Base-by-base conservation (phyloP, 1,140 invertebrate species). In the Danaus plexippus region DNA sequence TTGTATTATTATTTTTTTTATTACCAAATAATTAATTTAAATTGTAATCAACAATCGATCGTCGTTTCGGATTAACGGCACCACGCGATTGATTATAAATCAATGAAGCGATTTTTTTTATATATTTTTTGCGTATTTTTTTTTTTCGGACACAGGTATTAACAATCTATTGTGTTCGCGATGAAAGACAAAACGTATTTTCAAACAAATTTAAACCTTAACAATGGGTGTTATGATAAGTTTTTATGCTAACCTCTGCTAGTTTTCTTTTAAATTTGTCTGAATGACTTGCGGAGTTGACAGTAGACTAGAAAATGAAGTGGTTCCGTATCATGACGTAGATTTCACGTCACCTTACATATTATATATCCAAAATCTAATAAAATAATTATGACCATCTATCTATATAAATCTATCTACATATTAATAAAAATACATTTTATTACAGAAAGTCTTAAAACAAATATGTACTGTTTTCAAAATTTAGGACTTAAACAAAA, bases 231-330 rank as follows among this genome's bases (percentile, higher is more conserved):
- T 43, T 47, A 58, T 11, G 44, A 43, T 48, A 22, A 42, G 32
- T 22, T 54, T 62, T 42, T 51, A 47, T 50, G 15, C 49, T 12
- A 15, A 4, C 9, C 2, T 32, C 22, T 6, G 6, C 15, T 42
- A 54, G 15, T 49, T 49, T 57, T 52, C 45, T 69, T 57, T 47
- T 61, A 63, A 69, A 77, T 77, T 75, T 73, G 61, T 65, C 69
- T 53, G 49, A 57, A 74, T 76, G 73, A 78, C 75, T 75, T 69
- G 75, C 70, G 43, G 57, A 67, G 52, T 52, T 50, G 47, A 49
- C 61, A 46, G 54, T 66, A 69, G 65, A 65, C 66, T 51, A 53
- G 51, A 51, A 58, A 54, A 50, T 58, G 45, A 52, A n/a, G 22
- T 32, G 22, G 22, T 32, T 32, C 22, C 22, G 22, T 32, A 32